Conservation (phyloP, 1,140 invertebrate species). For the Stegodyphus dumicola region DNA sequence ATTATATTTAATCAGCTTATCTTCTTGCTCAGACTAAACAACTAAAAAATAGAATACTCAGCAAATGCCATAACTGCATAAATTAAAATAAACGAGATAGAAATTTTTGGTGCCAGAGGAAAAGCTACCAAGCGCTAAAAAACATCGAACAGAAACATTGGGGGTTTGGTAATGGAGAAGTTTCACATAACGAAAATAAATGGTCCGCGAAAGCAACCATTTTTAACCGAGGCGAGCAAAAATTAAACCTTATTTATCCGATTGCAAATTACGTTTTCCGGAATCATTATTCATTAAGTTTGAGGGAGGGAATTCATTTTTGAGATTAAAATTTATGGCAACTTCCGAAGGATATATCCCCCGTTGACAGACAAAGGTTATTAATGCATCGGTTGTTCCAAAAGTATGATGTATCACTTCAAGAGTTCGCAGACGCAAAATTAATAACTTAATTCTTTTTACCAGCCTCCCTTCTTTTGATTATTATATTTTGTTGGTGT, state of each 20-base stretch:
- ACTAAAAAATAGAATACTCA: neutral
- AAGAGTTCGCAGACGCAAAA: neutral
- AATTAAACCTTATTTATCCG: slow-evolving; percentile 52
- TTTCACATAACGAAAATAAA: slow-evolving; percentile 43
- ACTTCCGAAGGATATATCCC: slow-evolving; percentile 7
- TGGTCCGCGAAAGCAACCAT: slow-evolving; percentile 24
- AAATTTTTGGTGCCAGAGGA: slow-evolving; percentile 11
- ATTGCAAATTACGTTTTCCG: slow-evolving; percentile 52
- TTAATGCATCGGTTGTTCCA: slow-evolving; percentile 33
- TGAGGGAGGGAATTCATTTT: slow-evolving; percentile 47
- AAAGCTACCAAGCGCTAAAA: slow-evolving; percentile 4
- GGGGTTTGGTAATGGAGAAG: slow-evolving; percentile 29
- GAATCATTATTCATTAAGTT: slow-evolving; percentile 54
- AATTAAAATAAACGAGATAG: slow-evolving; percentile 52
- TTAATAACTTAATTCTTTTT: slow-evolving; percentile 39
- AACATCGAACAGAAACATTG: neutral
- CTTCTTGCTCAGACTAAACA: neutral
- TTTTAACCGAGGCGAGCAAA: slow-evolving; percentile 38
- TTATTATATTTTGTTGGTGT: neutral
- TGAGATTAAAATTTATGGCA: slow-evolving; percentile 57
- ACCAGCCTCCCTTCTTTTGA: neutral
- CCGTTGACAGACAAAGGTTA: slow-evolving; percentile 47
- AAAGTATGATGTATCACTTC: slow-evolving; percentile 39
- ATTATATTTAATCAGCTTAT: slow-evolving; percentile 42
- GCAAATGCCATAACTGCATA: slow-evolving; percentile 42